Percentiles rank a stretch among this genome's conserved stretches.
Conservation (phyloP, 92 coral and sea anemone species). For the Porites divaricata region DNA sequence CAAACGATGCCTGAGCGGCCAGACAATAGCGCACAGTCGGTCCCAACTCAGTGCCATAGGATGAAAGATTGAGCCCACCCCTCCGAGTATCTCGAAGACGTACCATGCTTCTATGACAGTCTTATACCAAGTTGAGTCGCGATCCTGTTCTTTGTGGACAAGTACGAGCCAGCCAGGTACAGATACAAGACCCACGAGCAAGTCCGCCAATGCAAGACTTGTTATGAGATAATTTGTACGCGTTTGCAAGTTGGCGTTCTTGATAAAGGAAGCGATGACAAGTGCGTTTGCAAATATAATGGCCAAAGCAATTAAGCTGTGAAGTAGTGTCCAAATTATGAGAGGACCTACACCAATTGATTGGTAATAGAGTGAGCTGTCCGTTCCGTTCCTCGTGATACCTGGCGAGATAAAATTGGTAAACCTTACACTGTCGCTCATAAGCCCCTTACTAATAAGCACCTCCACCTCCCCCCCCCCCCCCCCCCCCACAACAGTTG, state of each 20-base stretch:
- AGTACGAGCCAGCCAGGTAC: conserved; percentile 77
- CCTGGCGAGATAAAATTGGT: neutral
- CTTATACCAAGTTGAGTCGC: conserved; percentile 13
- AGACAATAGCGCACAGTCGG: conserved; percentile 77
- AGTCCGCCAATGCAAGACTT: conserved; percentile 72
- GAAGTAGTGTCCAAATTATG: conserved; percentile 50
- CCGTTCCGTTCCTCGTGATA: neutral
- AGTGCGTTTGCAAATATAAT: conserved; percentile 70
- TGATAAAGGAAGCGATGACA: conserved; percentile 72
- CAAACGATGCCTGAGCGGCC: conserved; percentile 80
- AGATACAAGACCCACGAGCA: conserved; percentile 74
- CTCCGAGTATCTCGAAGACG: conserved; percentile 79
- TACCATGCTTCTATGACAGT: conserved; percentile 58
- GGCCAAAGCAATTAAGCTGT: conserved; percentile 19
- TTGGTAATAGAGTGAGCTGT: neutral
- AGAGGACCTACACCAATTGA: conserved; percentile 21
- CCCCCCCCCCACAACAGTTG: too few species aligned
- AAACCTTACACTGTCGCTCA: neutral
- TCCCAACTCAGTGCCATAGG: conserved; percentile 86
- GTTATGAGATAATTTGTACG: conserved; percentile 80
- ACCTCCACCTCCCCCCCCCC: too few species aligned
- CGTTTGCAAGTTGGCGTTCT: conserved; percentile 74
- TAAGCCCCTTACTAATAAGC: too few species aligned
- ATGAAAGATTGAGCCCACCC: conserved; percentile 80
- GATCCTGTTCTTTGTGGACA: conserved; percentile 45